phyloP scores from a whole-genome alignment of 2,797 vertebrate genomes.

The Phrynocephalus vlangalii region DNA sequence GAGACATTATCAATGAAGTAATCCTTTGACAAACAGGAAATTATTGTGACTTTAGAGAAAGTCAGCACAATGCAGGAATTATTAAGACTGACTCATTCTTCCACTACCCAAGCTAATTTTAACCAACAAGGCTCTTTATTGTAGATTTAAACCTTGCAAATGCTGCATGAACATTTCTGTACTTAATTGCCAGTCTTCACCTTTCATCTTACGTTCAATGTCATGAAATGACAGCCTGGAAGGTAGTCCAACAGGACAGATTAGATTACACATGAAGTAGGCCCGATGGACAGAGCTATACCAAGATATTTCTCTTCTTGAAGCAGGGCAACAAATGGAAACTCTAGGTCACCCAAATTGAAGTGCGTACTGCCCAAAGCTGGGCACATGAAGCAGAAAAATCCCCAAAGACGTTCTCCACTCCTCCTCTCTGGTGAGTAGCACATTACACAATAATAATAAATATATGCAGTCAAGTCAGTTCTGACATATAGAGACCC shows the following conservation, averaged over 20 bases:
- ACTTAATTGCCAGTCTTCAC: not conserved
- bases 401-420: not conserved
- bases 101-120: slow-evolving; percentile 1
- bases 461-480: too few species aligned
- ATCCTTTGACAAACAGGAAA: not conserved
- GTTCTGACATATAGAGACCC: too few species aligned
- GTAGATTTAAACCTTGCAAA: not conserved
- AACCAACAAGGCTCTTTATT: not conserved
- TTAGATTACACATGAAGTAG: not conserved
- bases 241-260: not conserved
- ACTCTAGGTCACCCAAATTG: not conserved
- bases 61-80: not conserved
- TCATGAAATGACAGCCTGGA: not conserved
- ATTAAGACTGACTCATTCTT: slow-evolving; percentile 21
- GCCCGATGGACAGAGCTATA: not conserved
- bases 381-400: not conserved
- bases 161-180: not conserved
- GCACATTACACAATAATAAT: not conserved
- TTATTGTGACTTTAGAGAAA: not conserved
- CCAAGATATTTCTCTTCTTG: not conserved
- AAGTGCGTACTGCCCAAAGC: not conserved
- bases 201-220: not conserved
- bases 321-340: not conserved
- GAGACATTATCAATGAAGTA: slow-evolving; percentile 8
- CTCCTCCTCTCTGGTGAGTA: not conserved